phyloP scores from a whole-genome alignment of 2,113 vertebrate species.

The Marcusenius ussheri region DNA sequence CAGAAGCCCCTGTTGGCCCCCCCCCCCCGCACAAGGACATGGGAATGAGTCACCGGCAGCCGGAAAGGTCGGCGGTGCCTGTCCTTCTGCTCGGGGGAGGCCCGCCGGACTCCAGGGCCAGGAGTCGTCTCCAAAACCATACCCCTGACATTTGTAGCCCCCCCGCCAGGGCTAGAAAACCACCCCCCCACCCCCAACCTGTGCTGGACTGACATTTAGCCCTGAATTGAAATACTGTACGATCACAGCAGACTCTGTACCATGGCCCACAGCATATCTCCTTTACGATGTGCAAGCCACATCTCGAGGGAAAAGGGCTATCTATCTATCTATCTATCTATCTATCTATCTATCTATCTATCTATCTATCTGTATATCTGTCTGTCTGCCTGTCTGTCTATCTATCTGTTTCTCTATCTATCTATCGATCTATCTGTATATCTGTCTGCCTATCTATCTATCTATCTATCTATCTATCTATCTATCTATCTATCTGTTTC shows the following conservation, averaged over 20 bases:
- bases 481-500: no score
- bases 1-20: neutral
- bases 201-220: conserved; percentile 9
- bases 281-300: neutral
- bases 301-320: neutral
- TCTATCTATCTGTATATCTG: no score
- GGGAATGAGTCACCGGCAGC: neutral
- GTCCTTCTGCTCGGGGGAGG: neutral
- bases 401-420: neutral
- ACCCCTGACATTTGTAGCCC: conserved; percentile 57
- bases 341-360: no score
- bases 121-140: conserved; percentile 41
- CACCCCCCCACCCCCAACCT: neutral
- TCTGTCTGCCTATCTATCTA: no score
- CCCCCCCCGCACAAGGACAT: neutral
- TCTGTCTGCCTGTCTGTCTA: no score
- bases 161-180: conserved; percentile 19
- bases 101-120: neutral
- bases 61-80: neutral
- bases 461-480: no score
- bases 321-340: neutral
- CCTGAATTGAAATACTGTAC: neutral
- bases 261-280: neutral
- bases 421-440: neutral
- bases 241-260: neutral